Evolutionary conservation across 2,797 vertebrate genomes (phyloP), one percentile per base, ranked within the genome.

Genomic region (Micropoecilia bifurca): DNA sequence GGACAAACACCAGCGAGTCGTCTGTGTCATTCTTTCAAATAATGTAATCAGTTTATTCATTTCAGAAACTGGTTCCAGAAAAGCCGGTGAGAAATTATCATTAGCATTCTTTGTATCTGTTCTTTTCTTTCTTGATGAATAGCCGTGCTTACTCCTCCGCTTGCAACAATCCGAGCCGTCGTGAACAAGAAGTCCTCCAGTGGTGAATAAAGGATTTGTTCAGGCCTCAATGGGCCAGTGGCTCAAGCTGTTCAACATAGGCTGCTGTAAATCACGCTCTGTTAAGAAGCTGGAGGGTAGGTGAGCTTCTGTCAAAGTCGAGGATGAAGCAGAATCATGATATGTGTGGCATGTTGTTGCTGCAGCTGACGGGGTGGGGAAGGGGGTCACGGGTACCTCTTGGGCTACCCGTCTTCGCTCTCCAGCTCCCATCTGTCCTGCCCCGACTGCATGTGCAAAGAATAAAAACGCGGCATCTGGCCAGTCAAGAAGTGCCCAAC

Each of bases 391-490:
- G 14, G 43, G 83, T 91, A 90, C 90, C 91, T 93, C 91, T 89
- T 89, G 91, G 93, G 87, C 93, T 89, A 81, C 80, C 83, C 81
- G 83, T 85, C 76, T 84, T 25, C 73, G 73, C 68, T 78, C 79
- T 45, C 48, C 76, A 76, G 86, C 68, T 57, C 83, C 90, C 94
- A 95, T 96, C 93, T 95, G 92, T 93, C 89, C 90, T 80, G 76
- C 61, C 12, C 89, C 88, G 87, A 90, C 88, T 87, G 84, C 74
- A 84, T 89, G 88, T 90, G 88, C 84, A 83, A 77, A 76, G 88
- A 90, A 93, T 94, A 90, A 91, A 88, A 93, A 93, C 76, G 87
- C 80, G 79, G 90, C 90, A 94, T 93, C 91, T 91, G 90, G 90
- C 87, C 81, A 80, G 83, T 89, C 87, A 91, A 88, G 84, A 95